phyloP scores from a whole-genome alignment of 2,888 invertebrate genomes.

The Xestobium rufovillosum region DNA sequence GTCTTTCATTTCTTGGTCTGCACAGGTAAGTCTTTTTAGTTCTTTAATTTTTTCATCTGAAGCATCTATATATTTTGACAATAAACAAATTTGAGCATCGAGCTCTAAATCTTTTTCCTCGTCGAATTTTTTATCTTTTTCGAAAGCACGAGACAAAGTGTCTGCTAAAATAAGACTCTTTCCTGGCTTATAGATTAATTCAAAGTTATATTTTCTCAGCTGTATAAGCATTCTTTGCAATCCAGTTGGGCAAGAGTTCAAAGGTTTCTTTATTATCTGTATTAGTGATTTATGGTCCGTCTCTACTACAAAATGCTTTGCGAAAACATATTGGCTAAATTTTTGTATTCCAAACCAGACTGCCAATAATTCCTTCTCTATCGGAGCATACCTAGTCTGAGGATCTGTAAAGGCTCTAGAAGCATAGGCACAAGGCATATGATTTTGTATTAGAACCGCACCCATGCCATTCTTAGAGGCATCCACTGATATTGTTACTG shows the following conservation, averaged over 20 bases:
- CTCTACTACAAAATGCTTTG: conserved; percentile 26
- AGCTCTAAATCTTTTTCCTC: conserved; percentile 6
- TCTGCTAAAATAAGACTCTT: conserved; percentile 11
- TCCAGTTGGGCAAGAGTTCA: conserved; percentile 21
- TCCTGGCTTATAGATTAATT: conserved; percentile 32
- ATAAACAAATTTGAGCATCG: conserved; percentile 7
- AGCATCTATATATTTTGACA: conserved; percentile 4
- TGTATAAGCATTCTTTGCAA: conserved; percentile 14
- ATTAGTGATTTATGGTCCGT: conserved; percentile 36
- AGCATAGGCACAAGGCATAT: conserved; percentile 30
- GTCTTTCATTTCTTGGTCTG: too few relatives aligned
- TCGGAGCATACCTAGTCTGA: conserved; percentile 33
- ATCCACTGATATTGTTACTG: conserved; percentile 27
- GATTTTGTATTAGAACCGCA: conserved; percentile 29
- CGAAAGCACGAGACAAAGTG: conserved; percentile 4
- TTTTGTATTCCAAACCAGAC: conserved; percentile 27
- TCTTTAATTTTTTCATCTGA: conserved; percentile 2
- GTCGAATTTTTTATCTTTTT: conserved; percentile 6
- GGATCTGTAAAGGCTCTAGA: conserved; percentile 28
- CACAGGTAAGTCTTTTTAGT: too few relatives aligned
- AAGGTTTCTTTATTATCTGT: conserved; percentile 29
- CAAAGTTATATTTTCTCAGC: conserved; percentile 14
- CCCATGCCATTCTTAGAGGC: conserved; percentile 33
- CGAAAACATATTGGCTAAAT: conserved; percentile 32
- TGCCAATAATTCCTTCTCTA: conserved; percentile 37